These are phyloP conservation scores for Eulimnadia texana DNA, from an alignment of 1,140 invertebrate species.

Conservation along the genomic window DNA sequence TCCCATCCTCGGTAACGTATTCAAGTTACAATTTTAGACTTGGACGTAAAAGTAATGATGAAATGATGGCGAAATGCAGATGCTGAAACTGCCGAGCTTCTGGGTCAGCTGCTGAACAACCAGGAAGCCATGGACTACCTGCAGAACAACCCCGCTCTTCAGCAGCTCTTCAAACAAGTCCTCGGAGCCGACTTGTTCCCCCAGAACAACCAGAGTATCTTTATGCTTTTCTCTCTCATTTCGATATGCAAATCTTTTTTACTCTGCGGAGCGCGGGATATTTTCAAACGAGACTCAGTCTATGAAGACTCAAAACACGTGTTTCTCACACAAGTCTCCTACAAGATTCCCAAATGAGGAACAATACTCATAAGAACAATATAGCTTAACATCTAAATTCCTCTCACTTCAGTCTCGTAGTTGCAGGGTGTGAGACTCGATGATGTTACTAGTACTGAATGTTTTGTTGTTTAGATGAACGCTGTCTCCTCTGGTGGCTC, in stretches of 20 bases:
- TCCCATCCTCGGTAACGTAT: neutral
- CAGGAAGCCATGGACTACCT: neutral
- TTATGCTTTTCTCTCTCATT: neutral
- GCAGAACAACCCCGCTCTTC: neutral
- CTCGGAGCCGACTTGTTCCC: neutral
- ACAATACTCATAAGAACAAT: no score
- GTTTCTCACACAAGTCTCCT: no score
- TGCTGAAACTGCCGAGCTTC: neutral
- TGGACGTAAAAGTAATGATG: neutral
- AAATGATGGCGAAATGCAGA: neutral
- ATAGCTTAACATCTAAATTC: no score
- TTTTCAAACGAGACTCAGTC: no score
- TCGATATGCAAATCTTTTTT: neutral
- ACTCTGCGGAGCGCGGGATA: no score
- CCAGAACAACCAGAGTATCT: neutral
- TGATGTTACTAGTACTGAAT: neutral
- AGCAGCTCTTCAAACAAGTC: neutral
- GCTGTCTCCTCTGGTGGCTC: neutral
- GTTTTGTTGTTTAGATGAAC: neutral
- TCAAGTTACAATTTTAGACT: neutral
- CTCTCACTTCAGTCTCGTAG: no score
- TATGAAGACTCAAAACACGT: no score
- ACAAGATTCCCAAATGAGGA: no score
- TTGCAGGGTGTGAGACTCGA: no score
- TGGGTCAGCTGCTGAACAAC: neutral